These are phyloP conservation scores for Lasioglossum lativentre DNA, from an alignment of 2,888 invertebrate species.

Conservation along the genomic window DNA sequence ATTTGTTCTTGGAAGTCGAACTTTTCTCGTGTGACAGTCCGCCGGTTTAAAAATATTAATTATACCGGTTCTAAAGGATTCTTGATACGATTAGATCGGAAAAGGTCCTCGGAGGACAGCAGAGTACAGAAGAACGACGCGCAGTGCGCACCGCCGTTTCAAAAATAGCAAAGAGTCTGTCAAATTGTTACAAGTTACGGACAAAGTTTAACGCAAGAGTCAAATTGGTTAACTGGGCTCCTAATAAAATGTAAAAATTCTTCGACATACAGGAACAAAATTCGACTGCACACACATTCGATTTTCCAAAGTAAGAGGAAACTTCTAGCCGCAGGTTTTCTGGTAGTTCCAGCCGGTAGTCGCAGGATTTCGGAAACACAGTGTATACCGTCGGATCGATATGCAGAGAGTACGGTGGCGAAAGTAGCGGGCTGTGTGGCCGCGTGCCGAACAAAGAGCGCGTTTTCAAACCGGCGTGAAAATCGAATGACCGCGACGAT, in stretches of 20 bases:
- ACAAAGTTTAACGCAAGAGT: not conserved
- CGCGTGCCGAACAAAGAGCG: not conserved
- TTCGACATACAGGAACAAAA: not conserved
- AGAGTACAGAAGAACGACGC: not conserved
- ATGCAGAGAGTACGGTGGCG: not conserved
- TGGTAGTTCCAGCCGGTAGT: not conserved
- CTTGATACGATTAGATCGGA: too few relatives aligned
- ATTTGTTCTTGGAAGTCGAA: not conserved
- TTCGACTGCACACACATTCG: too few relatives aligned
- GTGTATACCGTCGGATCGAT: slow-evolving; percentile 13
- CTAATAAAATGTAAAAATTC: not conserved
- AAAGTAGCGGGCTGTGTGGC: not conserved
- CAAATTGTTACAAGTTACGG: not conserved
- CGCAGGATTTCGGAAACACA: slow-evolving; percentile 22
- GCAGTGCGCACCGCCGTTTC: not conserved
- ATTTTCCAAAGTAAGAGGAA: not conserved
- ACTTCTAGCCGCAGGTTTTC: not conserved
- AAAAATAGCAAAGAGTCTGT: not conserved
- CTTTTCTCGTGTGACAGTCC: not conserved
- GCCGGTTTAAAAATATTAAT: not conserved
- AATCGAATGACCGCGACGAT: not conserved
- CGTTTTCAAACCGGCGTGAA: not conserved
- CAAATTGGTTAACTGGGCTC: not conserved
- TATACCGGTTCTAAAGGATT: not conserved
- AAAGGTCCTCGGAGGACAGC: not conserved